Conservation (phyloP, 2,888 invertebrate species). For the Andrena dorsata region DNA sequence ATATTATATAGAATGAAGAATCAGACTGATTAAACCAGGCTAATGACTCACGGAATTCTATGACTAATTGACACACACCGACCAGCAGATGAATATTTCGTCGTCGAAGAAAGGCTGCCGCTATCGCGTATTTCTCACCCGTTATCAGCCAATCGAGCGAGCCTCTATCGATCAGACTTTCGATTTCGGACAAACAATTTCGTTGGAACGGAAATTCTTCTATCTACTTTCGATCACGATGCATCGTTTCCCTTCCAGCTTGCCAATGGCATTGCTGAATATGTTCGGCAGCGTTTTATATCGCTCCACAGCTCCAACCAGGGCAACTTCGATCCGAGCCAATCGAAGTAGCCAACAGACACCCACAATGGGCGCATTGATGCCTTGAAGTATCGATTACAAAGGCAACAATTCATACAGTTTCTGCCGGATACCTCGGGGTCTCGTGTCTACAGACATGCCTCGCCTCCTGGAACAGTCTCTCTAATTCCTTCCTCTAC, state of each 20-base stretch:
- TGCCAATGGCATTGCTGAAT: background rate
- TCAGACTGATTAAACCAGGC: background rate
- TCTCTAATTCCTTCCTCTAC: background rate
- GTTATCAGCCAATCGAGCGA: constrained; percentile 25
- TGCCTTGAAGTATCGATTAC: constrained; percentile 77
- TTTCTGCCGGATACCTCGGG: constrained; percentile 47
- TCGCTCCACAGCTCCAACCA: constrained; percentile 5
- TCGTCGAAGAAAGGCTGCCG: constrained; percentile 17
- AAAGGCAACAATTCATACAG: constrained; percentile 73
- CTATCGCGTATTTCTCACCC: constrained; percentile 23
- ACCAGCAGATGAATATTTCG: constrained; percentile 1
- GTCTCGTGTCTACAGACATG: constrained; percentile 4
- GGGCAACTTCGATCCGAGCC: constrained; percentile 24
- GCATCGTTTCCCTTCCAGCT: background rate
- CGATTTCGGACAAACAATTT: constrained; percentile 41
- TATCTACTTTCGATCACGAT: constrained; percentile 11
- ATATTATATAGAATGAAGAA: background rate
- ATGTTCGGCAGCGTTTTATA: background rate
- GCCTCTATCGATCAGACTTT: constrained; percentile 39
- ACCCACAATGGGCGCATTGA: constrained; percentile 80
- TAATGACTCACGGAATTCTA: constrained; percentile 27
- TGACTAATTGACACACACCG: constrained; percentile 32
- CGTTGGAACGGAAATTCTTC: constrained; percentile 10
- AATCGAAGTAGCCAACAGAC: constrained; percentile 45
- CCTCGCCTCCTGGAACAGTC: constrained; percentile 34